Percentiles rank a stretch among this genome's conserved stretches.
These are phyloP conservation scores for Caenorhabditis elegans DNA, from an alignment of 1,140 invertebrate genomes.

Conservation along the genomic window DNA sequence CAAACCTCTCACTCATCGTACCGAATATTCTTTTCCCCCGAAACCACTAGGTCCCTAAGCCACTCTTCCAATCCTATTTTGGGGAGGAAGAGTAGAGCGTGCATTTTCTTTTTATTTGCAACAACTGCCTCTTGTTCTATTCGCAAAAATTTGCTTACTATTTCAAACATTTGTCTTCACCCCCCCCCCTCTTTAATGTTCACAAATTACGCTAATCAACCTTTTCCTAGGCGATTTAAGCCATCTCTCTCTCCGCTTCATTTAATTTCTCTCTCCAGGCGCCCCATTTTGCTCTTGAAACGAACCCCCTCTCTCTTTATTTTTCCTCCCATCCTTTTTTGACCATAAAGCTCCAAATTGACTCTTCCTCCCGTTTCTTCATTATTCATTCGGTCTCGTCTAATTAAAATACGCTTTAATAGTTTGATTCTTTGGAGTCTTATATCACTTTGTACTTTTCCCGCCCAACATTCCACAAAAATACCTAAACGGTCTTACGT, in stretches of 20 bases:
- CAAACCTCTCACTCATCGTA: slow-evolving; percentile 1
- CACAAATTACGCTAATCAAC: slow-evolving; percentile 23
- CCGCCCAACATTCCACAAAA: too few species aligned
- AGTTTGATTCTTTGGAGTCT: not conserved
- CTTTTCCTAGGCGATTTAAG: not conserved
- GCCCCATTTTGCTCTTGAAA: slow-evolving; percentile 20
- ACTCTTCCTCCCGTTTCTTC: not conserved
- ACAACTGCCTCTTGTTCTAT: not conserved
- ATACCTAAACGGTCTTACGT: too few species aligned
- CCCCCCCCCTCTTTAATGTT: not conserved
- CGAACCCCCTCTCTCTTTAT: not conserved
- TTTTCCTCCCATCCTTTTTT: not conserved
- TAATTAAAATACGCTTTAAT: not conserved
- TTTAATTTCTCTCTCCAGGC: not conserved
- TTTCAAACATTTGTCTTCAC: not conserved
- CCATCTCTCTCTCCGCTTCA: not conserved
- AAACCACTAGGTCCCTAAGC: not conserved
- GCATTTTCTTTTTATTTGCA: not conserved
- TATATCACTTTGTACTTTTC: slow-evolving; percentile 26
- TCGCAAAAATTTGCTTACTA: not conserved
- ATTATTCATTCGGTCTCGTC: slow-evolving; percentile 4
- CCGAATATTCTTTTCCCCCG: not conserved
- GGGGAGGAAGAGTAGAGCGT: not conserved
- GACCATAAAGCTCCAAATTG: not conserved
- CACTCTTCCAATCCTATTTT: not conserved